Conservation (phyloP, 2,888 invertebrate genomes). For the Rotaria macrura region DNA sequence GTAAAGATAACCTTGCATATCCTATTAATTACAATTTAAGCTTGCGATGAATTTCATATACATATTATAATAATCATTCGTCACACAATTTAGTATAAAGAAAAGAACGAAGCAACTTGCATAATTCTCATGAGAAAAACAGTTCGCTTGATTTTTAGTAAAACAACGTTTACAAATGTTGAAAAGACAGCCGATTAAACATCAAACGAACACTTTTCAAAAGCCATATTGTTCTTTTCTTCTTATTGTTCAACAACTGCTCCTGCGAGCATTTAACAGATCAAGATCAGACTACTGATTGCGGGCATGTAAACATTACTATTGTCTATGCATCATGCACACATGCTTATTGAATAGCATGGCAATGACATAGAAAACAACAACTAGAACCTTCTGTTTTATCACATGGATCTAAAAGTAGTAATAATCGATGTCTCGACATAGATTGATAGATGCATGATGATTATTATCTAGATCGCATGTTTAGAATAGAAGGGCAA, state of each 20-base stretch:
- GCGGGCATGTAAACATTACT: neutral
- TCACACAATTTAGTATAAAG: neutral
- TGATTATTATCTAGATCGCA: neutral
- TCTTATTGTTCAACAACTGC: neutral
- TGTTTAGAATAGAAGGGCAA: neutral
- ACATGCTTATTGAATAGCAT: neutral
- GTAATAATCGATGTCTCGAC: constrained; percentile 12
- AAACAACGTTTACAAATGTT: neutral
- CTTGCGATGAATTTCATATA: neutral
- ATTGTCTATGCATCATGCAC: neutral
- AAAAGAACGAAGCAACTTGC: neutral
- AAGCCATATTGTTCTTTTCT: neutral
- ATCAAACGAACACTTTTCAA: neutral
- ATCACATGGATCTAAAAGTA: neutral
- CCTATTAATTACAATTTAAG: neutral
- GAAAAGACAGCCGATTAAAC: neutral
- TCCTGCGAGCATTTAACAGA: constrained; percentile 2
- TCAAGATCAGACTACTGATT: constrained; percentile 6
- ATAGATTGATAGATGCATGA: neutral
- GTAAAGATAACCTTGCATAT: neutral
- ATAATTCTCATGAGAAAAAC: neutral
- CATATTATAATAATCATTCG: neutral
- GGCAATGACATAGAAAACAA: neutral
- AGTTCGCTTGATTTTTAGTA: neutral
- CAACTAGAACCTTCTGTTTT: neutral